These are phyloP conservation scores for Brachypterus glaber DNA, from an alignment of 2,888 invertebrate species.

Conservation along the genomic window DNA sequence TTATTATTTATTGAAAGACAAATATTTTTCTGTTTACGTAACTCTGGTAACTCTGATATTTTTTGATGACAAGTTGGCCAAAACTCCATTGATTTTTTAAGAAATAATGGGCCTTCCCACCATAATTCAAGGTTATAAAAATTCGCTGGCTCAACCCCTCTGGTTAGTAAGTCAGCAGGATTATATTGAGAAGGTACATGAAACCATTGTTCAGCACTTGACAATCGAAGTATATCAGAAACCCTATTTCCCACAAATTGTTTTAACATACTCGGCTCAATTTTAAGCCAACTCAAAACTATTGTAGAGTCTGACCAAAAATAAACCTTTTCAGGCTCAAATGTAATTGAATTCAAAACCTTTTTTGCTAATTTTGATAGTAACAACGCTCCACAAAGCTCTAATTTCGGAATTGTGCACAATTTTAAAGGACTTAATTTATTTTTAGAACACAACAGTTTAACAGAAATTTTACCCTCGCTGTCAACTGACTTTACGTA, in stretches of 20 bases:
- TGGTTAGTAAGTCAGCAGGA: too few relatives aligned
- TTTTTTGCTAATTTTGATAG: conserved; percentile 14
- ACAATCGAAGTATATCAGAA: neutral
- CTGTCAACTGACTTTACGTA: conserved; percentile 8
- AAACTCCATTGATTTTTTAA: neutral
- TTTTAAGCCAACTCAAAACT: too few relatives aligned
- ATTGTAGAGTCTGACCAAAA: conserved; percentile 25
- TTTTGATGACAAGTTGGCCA: neutral
- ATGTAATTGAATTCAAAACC: conserved; percentile 8
- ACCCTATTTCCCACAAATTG: too few relatives aligned
- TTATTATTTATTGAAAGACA: neutral
- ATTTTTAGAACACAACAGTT: conserved; percentile 24
- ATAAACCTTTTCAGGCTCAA: conserved; percentile 1
- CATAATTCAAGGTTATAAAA: too few relatives aligned
- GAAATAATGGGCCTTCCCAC: too few relatives aligned
- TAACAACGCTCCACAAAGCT: conserved; percentile 23
- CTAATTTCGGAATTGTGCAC: conserved; percentile 22
- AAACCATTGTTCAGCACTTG: conserved; percentile 1
- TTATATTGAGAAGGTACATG: too few relatives aligned
- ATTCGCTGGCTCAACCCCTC: too few relatives aligned
- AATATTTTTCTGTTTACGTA: neutral
- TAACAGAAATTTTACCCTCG: conserved; percentile 6
- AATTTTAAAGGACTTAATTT: conserved; percentile 26
- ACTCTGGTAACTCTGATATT: neutral
- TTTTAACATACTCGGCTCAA: too few relatives aligned